phyloP scores from a whole-genome alignment of 2,888 invertebrate genomes.

The Geophilus truncorum region DNA sequence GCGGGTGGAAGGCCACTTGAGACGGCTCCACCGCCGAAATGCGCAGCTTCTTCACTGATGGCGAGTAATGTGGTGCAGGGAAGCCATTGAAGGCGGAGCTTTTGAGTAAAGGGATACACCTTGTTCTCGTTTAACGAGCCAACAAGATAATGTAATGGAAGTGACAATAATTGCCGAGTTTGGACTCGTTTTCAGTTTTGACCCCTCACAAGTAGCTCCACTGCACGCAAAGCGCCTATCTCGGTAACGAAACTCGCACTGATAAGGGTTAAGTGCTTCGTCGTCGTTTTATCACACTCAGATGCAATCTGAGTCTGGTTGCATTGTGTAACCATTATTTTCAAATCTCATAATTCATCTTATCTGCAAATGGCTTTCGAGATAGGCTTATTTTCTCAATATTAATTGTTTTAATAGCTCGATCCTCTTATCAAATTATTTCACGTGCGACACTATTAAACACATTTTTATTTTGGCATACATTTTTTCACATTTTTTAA shows the following conservation, averaged over 20 bases:
- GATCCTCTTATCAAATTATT: background rate
- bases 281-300: background rate
- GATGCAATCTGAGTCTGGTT: background rate
- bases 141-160: conserved; percentile 8
- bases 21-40: background rate
- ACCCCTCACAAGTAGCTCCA: background rate
- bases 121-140: background rate
- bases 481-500: background rate
- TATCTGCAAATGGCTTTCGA: conserved; percentile 14
- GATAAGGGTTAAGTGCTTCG: conserved; percentile 23
- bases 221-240: background rate
- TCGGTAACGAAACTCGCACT: conserved; percentile 11
- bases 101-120: background rate
- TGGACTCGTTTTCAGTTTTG: conserved; percentile 18
- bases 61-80: background rate
- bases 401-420: background rate
- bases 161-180: conserved; percentile 27
- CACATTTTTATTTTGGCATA: background rate
- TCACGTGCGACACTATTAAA: background rate
- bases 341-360: conserved; percentile 27
- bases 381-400: conserved; percentile 7
- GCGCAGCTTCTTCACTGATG: background rate
- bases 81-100: background rate
- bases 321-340: conserved; percentile 7
- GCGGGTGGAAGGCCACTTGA: conserved; percentile 5